A percentile compares a stretch with the other conserved stretches of the same genome.
Conservation (phyloP, 2,888 invertebrate genomes). For the Dastarcus helophoroides region DNA sequence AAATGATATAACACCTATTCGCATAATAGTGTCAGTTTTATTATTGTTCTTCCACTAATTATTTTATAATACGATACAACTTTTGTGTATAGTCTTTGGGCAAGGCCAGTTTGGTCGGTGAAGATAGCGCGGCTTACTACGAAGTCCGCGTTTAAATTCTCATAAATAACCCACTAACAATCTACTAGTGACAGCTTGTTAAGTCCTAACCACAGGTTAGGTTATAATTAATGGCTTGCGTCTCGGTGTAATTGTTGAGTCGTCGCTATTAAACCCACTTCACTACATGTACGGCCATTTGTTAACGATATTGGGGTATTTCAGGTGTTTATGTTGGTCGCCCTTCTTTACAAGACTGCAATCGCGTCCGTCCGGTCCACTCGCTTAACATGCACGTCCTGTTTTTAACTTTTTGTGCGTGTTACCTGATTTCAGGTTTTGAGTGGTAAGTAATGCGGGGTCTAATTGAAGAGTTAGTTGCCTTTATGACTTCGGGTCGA, state of each 20-base stretch:
- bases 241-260: slow-evolving; percentile 40
- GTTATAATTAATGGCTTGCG: slow-evolving; percentile 42
- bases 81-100: too few species aligned
- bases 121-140: slow-evolving; percentile 20
- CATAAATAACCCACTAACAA: slow-evolving; percentile 42
- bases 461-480: too few species aligned
- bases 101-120: too few species aligned
- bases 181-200: slow-evolving; percentile 42
- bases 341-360: slow-evolving; percentile 17
- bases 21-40: too few species aligned
- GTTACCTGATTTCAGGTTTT: too few species aligned
- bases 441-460: too few species aligned
- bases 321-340: slow-evolving; percentile 31
- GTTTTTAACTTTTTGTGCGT: slow-evolving; percentile 12
- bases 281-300: slow-evolving; percentile 30
- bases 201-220: slow-evolving; percentile 43
- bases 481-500: too few species aligned
- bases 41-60: too few species aligned
- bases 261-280: slow-evolving; percentile 38
- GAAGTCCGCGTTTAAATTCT: slow-evolving; percentile 39
- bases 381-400: neutral
- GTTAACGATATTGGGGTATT: slow-evolving; percentile 35
- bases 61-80: too few species aligned
- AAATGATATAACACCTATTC: too few species aligned
- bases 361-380: slow-evolving; percentile 3